Evolutionary conservation across 1,140 invertebrate species (phyloP), one percentile per base, ranked within the genome.

Genomic region (Acyrthosiphon pisum): DNA sequence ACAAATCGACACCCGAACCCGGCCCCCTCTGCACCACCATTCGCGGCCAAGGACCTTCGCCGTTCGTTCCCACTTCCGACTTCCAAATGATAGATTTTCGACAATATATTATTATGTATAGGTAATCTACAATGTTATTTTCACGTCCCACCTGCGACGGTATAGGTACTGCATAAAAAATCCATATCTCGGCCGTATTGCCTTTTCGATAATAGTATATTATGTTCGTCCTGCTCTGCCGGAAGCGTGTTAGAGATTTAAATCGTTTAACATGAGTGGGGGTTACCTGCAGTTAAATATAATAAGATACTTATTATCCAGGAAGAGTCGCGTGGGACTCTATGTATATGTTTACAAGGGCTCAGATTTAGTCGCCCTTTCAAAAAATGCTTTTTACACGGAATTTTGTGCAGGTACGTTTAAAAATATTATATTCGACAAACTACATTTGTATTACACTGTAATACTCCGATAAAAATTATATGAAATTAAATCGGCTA

Each of bases 1-100:
- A 76, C 60, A 76, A 76, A 76, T 76, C 30, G 60, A 76, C 60
- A 76, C n/a, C 60, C n/a, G n/a, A n/a, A n/a, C n/a, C n/a, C n/a
- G 11, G 30, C 60, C n/a, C 3, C 30, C 6, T 53, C 22, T 76
- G 50, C 60, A n/a, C 11, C n/a, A 1, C 30, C 4, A 4, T 2
- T 18, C 6, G 14, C 11, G 11, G 11, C 60, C n/a, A 6, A 23
- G 30, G 60, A n/a, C 60, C 14, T 76, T 76, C 14, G n/a, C 60
- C 60, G 60, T 76, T 76, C 60, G 60, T 18, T 76, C 0, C 30
- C 60, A n/a, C 60, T 76, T 76, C 60, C 60, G 26, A 68, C 60
- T 68, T 68, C 60, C 60, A 6, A 76, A 76, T 76, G 60, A 76
- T 76, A 76, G 60, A 76, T 76, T 76, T 76, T 76, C 60, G 30